phyloP scores from a whole-genome alignment of 2,113 vertebrate species.

The Alethe castanea region DNA sequence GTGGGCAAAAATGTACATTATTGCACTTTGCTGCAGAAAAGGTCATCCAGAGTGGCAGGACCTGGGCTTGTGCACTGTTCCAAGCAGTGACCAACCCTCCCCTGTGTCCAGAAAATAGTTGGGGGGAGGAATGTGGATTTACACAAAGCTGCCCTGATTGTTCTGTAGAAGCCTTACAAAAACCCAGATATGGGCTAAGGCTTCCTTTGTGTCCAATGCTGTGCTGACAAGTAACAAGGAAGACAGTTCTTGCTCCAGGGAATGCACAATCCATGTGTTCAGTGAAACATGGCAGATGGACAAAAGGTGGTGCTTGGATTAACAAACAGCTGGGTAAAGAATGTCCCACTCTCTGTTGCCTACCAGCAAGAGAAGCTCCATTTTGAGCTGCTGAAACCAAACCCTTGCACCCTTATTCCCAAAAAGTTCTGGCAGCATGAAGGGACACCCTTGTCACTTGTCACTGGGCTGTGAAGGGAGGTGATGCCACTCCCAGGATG shows the following conservation, averaged over 20 bases:
- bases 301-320: slow-evolving; percentile 38
- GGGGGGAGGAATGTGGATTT: neutral
- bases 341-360: neutral
- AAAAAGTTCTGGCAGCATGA: neutral
- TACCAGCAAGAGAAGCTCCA: neutral
- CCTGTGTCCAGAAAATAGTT: neutral
- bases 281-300: slow-evolving; percentile 50
- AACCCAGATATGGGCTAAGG: neutral
- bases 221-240: slow-evolving; percentile 21
- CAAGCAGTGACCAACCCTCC: neutral
- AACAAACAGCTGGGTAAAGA: slow-evolving; percentile 17
- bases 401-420: neutral
- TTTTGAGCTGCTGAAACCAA: neutral
- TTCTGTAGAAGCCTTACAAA: neutral
- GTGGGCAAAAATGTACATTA: neutral
- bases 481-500: neutral
- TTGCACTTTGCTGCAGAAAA: neutral
- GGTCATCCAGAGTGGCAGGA: neutral
- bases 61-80: neutral
- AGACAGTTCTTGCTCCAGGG: slow-evolving; percentile 53
- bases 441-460: neutral
- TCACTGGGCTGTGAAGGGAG: neutral
- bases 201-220: neutral
- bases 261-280: slow-evolving; percentile 51
- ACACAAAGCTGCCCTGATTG: neutral